Evolutionary conservation across 2,888 invertebrate genomes (phyloP).

Genomic region (Argynnis bischoffii): DNA sequence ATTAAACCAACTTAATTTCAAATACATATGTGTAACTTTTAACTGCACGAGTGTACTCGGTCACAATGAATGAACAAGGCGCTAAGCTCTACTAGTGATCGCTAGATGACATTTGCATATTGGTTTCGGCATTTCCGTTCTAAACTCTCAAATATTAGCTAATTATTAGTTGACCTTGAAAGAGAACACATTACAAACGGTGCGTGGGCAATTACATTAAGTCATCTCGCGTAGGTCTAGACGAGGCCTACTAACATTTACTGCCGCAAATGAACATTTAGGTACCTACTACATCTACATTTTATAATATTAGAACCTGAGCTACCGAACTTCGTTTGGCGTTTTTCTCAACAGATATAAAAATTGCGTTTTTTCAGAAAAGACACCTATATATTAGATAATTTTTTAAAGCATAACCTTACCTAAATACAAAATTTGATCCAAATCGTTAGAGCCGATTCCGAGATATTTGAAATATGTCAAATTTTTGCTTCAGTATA

Average conservation of each 20-base stretch:
- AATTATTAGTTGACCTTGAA: constrained; percentile 60
- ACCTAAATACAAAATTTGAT: too few species aligned
- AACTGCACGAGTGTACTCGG: constrained; percentile 55
- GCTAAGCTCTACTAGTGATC: constrained; percentile 57
- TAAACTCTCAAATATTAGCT: constrained; percentile 55
- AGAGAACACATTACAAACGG: constrained; percentile 52
- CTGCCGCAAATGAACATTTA: constrained; percentile 14
- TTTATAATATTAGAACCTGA: too few species aligned
- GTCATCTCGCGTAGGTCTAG: constrained; percentile 36
- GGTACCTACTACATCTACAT: too few species aligned
- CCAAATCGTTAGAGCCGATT: too few species aligned
- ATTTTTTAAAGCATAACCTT: too few species aligned
- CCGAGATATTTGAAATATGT: too few species aligned
- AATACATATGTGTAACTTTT: constrained; percentile 40
- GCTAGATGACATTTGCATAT: constrained; percentile 71
- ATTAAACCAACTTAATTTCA: not conserved
- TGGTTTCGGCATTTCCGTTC: constrained; percentile 75
- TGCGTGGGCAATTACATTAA: constrained; percentile 57
- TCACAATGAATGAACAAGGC: constrained; percentile 73
- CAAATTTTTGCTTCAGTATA: too few species aligned
- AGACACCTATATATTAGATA: too few species aligned
- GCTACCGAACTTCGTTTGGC: too few species aligned
- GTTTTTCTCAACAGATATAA: too few species aligned
- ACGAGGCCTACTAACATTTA: constrained; percentile 18
- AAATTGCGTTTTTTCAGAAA: too few species aligned